Percentiles rank a stretch among this genome's conserved stretches.
phyloP scores from a whole-genome alignment of 2,797 vertebrate genomes.

The Limnodromus scolopaceus region DNA sequence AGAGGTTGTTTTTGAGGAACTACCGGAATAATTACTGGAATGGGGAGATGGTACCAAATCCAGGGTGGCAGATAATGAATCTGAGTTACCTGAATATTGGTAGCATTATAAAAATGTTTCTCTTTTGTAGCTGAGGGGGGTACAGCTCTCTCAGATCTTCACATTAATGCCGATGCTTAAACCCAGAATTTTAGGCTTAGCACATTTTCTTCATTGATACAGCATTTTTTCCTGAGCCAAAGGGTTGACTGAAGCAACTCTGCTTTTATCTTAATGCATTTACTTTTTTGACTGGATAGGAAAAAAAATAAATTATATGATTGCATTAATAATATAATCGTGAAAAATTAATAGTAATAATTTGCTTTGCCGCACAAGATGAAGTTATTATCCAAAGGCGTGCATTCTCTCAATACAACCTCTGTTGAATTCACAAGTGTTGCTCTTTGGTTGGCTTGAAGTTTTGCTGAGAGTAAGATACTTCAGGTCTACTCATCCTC shows the following conservation, averaged over 20 bases:
- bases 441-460: background rate
- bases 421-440: background rate
- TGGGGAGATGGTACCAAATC: background rate
- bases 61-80: background rate
- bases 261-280: background rate
- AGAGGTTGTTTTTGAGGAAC: background rate
- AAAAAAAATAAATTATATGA: background rate
- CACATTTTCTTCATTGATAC: background rate
- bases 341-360: background rate
- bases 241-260: background rate
- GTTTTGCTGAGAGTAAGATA: background rate
- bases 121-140: background rate
- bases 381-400: background rate
- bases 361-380: background rate
- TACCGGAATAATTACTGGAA: background rate
- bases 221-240: background rate
- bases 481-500: background rate
- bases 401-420: background rate
- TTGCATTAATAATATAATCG: background rate
- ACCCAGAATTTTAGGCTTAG: background rate
- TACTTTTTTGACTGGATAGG: background rate
- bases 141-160: background rate
- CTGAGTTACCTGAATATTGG: background rate
- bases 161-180: background rate
- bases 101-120: background rate